Evolutionary conservation across 2,797 vertebrate species (phyloP), one percentile per base, ranked within the genome.

Genomic region (Linurgus olivaceus): DNA sequence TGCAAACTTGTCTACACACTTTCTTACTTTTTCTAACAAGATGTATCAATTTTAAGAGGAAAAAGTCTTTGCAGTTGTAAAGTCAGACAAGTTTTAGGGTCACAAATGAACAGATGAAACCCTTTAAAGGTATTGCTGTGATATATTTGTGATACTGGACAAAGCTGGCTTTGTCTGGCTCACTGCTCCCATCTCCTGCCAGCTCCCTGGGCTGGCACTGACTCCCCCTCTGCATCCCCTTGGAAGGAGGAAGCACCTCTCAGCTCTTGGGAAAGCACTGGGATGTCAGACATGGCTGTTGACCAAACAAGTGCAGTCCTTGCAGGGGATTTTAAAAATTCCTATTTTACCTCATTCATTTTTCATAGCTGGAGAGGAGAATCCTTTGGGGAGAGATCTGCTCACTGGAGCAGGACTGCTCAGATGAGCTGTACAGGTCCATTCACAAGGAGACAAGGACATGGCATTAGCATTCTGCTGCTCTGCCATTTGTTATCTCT

Each of bases 381-480:
- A 29, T 48, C 33, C 90, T 90, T 9, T 38, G 51, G 81, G 93
- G 84, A 94, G 59, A 79, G 65, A 33, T 84, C 42, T 77, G 80
- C 82, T 87, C 35, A 2, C 44, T 76, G 59, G 88, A 95, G 93
- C 91, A 88, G 62, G 55, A 18, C 58, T 81, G 85, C 75, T 63
- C n/a, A 1, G 2, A 38, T 25, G 67, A 92, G 88, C 86, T 72
- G 59, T 18, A 21, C 70, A n/a, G 62, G 47, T 76, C 80, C 72
- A 66, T 88, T 95, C 87, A 80, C 79, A 33, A 57, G 77, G 25
- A 90, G 72, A 63, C 71, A 91, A 75, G 80, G 73, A 38, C 35
- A 38, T 11, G 42, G 50, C 65, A 89, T 94, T 84, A 91, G 61
- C 90, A 89, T 95, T 91, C 86, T 52, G n/a, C 62, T 40, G 77